Percentiles rank a stretch among this genome's conserved stretches.
phyloP scores from a whole-genome alignment of 2,888 invertebrate genomes.

The Platycheirus rosarum region DNA sequence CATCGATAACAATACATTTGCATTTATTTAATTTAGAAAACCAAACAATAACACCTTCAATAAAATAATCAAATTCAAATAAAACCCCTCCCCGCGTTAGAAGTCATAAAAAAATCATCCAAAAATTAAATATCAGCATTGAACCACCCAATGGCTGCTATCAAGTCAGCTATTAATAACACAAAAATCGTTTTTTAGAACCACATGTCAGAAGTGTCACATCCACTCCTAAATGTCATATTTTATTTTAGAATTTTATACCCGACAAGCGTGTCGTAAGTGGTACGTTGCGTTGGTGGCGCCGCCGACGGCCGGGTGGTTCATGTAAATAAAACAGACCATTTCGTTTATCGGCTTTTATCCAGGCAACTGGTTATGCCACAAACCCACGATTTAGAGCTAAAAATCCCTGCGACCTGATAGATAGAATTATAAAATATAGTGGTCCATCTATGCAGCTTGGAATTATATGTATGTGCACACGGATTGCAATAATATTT shows the following conservation, averaged over 20 bases:
- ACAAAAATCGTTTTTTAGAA: constrained; percentile 31
- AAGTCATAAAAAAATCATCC: background rate
- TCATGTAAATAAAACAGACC: background rate
- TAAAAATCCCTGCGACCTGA: no score
- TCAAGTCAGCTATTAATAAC: constrained; percentile 31
- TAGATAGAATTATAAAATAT: no score
- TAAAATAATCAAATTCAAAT: background rate
- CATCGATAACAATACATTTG: no score
- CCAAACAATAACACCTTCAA: no score
- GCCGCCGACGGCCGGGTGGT: background rate
- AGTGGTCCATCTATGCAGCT: constrained; percentile 11
- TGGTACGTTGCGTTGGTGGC: background rate
- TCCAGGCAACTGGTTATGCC: no score
- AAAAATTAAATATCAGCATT: constrained; percentile 9
- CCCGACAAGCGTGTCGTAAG: no score
- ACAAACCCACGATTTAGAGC: no score
- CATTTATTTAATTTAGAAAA: no score
- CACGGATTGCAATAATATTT: constrained; percentile 4
- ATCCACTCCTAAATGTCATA: constrained; percentile 26
- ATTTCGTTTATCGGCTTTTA: background rate
- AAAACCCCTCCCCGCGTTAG: background rate
- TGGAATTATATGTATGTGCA: background rate
- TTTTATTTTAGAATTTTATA: constrained; percentile 25
- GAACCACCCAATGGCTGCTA: constrained; percentile 5
- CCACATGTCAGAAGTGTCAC: constrained; percentile 43